phyloP scores from a whole-genome alignment of 2,888 invertebrate genomes.

The Chrysolina oricalcia region DNA sequence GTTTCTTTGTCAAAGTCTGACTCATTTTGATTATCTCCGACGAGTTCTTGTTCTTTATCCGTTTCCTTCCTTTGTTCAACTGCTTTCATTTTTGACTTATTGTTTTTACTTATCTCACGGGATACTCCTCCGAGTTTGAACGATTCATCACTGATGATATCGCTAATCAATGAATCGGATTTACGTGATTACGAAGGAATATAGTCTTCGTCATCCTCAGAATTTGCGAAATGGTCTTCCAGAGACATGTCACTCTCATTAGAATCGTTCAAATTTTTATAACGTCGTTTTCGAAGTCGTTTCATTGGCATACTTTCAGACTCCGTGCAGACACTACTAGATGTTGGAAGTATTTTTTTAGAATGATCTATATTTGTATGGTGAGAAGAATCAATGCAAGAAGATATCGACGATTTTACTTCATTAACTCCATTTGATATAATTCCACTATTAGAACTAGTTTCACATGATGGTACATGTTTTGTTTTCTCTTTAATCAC shows the following conservation, averaged over 20 bases:
- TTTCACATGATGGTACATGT: neutral
- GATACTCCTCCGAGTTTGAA: neutral
- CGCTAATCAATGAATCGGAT: neutral
- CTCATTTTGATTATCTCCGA: neutral
- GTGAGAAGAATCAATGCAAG: neutral
- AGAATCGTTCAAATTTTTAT: too few relatives aligned
- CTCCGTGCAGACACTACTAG: too few relatives aligned
- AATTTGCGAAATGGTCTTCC: too few relatives aligned
- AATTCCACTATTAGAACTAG: neutral
- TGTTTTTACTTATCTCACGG: neutral
- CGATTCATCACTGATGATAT: neutral
- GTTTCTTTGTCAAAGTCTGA: neutral
- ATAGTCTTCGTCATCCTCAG: too few relatives aligned
- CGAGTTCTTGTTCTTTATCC: neutral
- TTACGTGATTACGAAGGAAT: neutral
- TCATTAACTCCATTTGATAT: neutral
- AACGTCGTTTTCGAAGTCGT: too few relatives aligned
- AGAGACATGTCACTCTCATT: too few relatives aligned
- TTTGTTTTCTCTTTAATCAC: neutral
- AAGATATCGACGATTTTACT: neutral
- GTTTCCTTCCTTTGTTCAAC: neutral
- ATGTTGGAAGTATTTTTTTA: too few relatives aligned
- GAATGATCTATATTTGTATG: constrained; percentile 5
- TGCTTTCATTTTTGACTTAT: neutral
- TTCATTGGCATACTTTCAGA: too few relatives aligned